phyloP scores from a whole-genome alignment of 2,888 invertebrate genomes.

The Byasa hedistus region DNA sequence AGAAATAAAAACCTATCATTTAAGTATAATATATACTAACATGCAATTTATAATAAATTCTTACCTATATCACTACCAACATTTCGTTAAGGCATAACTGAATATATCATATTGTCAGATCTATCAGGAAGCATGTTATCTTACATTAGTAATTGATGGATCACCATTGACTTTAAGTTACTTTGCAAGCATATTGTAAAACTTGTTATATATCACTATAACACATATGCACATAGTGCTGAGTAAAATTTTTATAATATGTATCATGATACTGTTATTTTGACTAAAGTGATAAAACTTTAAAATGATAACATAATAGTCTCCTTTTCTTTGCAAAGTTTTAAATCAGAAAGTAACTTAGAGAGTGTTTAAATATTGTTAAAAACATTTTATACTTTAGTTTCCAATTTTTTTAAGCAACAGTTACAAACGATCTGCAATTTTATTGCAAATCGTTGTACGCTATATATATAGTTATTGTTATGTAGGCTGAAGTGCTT shows the following conservation, averaged over 20 bases:
- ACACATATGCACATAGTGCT: constrained; percentile 9
- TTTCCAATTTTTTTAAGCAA: too few relatives aligned
- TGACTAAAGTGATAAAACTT: constrained; percentile 23
- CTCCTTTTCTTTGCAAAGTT: too few relatives aligned
- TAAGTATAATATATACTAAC: constrained; percentile 55
- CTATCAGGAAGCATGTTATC: constrained; percentile 78
- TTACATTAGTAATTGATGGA: constrained; percentile 73
- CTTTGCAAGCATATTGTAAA: constrained; percentile 34
- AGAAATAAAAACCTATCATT: constrained; percentile 38
- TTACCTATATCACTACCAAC: constrained; percentile 70
- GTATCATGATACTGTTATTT: constrained; percentile 7
- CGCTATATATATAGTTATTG: too few relatives aligned
- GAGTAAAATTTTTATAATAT: constrained; percentile 8
- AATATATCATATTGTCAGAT: constrained; percentile 75
- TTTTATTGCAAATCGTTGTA: too few relatives aligned
- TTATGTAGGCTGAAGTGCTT: too few relatives aligned
- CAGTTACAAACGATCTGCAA: too few relatives aligned
- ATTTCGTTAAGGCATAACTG: constrained; percentile 75
- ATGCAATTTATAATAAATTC: constrained; percentile 61
- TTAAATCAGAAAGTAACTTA: too few relatives aligned
- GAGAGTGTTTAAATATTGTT: too few relatives aligned
- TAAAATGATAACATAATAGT: constrained; percentile 3
- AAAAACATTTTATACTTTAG: too few relatives aligned
- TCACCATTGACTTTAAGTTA: constrained; percentile 59
- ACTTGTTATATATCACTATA: constrained; percentile 16